A percentile compares a stretch with the other conserved stretches of the same genome.
Evolutionary conservation across 2,797 vertebrate species (phyloP).

Genomic region (Xiphorhynchus erythropygius): DNA sequence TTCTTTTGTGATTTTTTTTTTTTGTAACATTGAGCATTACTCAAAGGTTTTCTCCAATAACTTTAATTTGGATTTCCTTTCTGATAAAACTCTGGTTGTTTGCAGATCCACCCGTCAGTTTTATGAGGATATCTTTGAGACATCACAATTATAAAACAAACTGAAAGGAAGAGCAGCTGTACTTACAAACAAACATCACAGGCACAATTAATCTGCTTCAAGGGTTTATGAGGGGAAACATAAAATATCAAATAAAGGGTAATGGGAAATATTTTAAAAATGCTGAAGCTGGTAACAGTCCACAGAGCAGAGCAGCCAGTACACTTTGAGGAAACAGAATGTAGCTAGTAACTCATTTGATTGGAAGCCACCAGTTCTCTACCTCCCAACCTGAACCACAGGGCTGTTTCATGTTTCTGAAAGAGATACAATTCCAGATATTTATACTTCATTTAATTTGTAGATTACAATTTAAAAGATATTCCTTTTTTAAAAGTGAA

Average conservation of each 20-base stretch:
- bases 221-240: conserved; percentile 84
- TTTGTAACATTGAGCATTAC: neutral
- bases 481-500: conserved; percentile 59
- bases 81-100: conserved; percentile 67
- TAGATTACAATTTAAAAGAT: conserved; percentile 61
- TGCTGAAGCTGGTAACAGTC: conserved; percentile 73
- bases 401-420: conserved; percentile 73
- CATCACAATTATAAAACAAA: conserved; percentile 78
- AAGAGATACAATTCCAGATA: conserved; percentile 56
- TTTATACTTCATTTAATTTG: conserved; percentile 62
- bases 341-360: conserved; percentile 65
- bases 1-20: neutral
- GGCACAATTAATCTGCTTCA: conserved; percentile 81
- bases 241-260: conserved; percentile 87
- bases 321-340: conserved; percentile 69
- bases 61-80: conserved; percentile 65
- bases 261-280: conserved; percentile 82
- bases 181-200: conserved; percentile 81
- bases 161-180: conserved; percentile 81
- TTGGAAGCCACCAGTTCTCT: conserved; percentile 70
- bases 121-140: conserved; percentile 74
- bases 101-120: conserved; percentile 69
- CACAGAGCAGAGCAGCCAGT: conserved; percentile 70
- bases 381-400: conserved; percentile 74
- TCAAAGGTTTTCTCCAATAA: neutral